phyloP scores from a whole-genome alignment of 2,888 invertebrate species.

The Drosophila flavopinicola region DNA sequence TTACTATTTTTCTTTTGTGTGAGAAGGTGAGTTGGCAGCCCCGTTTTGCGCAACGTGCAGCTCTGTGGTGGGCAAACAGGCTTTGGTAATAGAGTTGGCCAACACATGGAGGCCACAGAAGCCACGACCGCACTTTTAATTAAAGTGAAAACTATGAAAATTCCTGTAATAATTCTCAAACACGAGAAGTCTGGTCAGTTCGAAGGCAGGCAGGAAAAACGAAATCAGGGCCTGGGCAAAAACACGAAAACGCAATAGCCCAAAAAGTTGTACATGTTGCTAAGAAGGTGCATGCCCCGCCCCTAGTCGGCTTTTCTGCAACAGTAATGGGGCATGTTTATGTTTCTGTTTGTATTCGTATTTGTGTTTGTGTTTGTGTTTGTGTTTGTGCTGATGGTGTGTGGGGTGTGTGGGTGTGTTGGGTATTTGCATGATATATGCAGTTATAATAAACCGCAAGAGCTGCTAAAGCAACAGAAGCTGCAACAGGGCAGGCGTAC shows the following conservation, averaged over 20 bases:
- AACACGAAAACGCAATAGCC: constrained; percentile 37
- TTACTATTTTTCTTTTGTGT: too few relatives aligned
- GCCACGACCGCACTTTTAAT: constrained; percentile 76
- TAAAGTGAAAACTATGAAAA: constrained; percentile 78
- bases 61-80: constrained; percentile 20
- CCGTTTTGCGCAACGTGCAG: constrained; percentile 14
- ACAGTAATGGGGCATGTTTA: constrained; percentile 22
- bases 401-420: not conserved
- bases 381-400: constrained; percentile 2
- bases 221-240: constrained; percentile 27
- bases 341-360: too few relatives aligned
- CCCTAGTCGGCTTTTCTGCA: not conserved
- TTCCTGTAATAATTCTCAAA: constrained; percentile 67
- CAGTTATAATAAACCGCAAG: constrained; percentile 78
- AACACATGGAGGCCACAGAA: constrained; percentile 64
- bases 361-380: too few relatives aligned
- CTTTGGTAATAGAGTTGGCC: constrained; percentile 63
- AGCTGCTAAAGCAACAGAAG: constrained; percentile 61
- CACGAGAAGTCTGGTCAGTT: constrained; percentile 12
- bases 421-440: constrained; percentile 74
- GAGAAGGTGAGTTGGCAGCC: constrained; percentile 8
- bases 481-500: constrained; percentile 29
- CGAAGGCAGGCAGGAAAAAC: constrained; percentile 20
- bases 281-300: constrained; percentile 16
- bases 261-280: constrained; percentile 52